phyloP scores from a whole-genome alignment of 1,140 invertebrate genomes.

The Brachionus asplanchnoidis region DNA sequence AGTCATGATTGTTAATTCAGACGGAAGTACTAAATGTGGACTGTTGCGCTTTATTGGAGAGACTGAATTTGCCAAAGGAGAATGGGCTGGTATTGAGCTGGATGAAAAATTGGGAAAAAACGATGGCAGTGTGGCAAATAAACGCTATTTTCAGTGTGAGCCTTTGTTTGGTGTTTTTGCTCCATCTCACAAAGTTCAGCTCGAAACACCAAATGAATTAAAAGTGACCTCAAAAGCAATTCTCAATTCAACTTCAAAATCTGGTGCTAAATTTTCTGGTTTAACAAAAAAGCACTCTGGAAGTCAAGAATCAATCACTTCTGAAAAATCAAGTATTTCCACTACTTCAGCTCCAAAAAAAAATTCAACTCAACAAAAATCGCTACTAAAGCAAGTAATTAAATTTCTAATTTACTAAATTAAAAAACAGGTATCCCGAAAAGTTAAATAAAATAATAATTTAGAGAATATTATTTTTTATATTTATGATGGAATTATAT shows the following conservation, averaged over 20 bases:
- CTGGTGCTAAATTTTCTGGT: not conserved
- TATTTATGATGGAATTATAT: too few relatives aligned
- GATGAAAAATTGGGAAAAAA: conserved; percentile 90
- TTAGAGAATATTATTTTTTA: too few relatives aligned
- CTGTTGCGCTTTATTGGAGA: conserved; percentile 74
- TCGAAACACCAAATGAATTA: not conserved
- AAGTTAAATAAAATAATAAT: too few relatives aligned
- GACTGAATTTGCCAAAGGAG: conserved; percentile 80
- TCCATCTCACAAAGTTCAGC: conserved; percentile 62
- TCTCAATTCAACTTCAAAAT: not conserved
- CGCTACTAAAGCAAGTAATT: not conserved
- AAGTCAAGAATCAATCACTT: conserved; percentile 3
- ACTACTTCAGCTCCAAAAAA: not conserved
- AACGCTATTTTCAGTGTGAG: conserved; percentile 86
- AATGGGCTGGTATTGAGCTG: conserved; percentile 90
- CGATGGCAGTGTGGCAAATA: conserved; percentile 81
- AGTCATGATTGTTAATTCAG: conserved; percentile 13
- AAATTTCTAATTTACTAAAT: not conserved
- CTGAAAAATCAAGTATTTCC: conserved; percentile 12
- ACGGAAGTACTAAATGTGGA: conserved; percentile 70
- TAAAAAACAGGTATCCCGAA: too few relatives aligned
- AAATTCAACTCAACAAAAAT: not conserved
- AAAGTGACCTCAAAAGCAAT: not conserved
- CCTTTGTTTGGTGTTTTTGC: conserved; percentile 86
- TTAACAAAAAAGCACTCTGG: not conserved